These are phyloP conservation scores for Phalacrocorax carbo DNA, from an alignment of 2,113 vertebrate species.

Conservation along the genomic window DNA sequence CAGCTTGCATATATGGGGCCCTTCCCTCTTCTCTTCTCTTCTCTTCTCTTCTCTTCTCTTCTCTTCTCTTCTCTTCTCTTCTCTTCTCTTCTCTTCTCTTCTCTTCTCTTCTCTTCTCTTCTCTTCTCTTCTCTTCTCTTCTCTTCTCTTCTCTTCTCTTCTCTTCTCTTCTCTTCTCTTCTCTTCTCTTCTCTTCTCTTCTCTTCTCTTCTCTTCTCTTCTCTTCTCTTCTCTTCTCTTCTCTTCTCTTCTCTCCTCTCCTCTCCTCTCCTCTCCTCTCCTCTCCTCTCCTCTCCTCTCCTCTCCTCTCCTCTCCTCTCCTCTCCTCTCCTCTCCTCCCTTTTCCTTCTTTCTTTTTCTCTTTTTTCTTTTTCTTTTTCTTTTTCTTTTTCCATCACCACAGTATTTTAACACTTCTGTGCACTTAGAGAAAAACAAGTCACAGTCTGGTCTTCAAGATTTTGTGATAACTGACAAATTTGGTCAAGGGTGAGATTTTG, in stretches of 20 bases:
- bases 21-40: no score
- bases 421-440: background rate
- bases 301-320: no score
- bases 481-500: conserved; percentile 57
- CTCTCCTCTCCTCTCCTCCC: no score
- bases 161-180: no score
- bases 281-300: no score
- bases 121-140: background rate
- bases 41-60: no score
- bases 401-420: conserved; percentile 18
- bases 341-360: background rate
- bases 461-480: conserved; percentile 59
- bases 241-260: background rate
- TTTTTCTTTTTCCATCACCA: background rate
- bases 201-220: no score
- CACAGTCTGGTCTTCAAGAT: conserved; percentile 2
- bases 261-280: background rate
- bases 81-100: no score
- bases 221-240: background rate
- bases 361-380: background rate
- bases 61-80: no score
- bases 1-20: no score
- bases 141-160: no score
- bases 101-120: background rate
- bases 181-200: no score